Base-by-base conservation (phyloP, 2,888 invertebrate genomes). In the Anticlea derivata region DNA sequence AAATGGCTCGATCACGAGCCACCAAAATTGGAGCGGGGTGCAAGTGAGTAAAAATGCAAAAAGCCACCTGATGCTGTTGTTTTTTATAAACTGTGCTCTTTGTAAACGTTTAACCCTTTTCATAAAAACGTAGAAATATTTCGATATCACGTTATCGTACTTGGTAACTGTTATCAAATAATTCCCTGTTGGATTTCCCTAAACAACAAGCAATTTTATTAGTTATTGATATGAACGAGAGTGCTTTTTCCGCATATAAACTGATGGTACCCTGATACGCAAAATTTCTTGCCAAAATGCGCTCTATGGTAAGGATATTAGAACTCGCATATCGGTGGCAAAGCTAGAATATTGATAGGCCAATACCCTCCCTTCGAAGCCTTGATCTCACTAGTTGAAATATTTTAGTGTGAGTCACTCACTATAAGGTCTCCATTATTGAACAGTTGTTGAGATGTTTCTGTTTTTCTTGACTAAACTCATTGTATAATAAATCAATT, bases 311-410 rank as follows among this genome's bases (percentile, higher is more conserved):
- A 1, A 6, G 1, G 0, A 7, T 17, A 44, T 52, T 52, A 38
- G 37, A 50, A 13, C 31, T 45, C 23, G 5, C 29, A 52, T 43
- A 33, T 34, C 43, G 24, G 7, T 50, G 33, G 7, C n/a, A 8
- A 26, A 20, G 31, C 27, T 56, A 33, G 33, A 47, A 49, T 56
- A 67, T 65, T 65, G 70, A 69, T 75, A 80, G 81, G 80, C 73
- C 78, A 77, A 75, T 75, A 73, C 68, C 79, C 78, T 69, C 68
- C 70, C 63, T 67, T 64, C 46, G 66, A 71, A 75, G 63, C 78
- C 80, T 80, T 80, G 79, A 79, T 78, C 74, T 79, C 66, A 50
- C 63, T 65, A 59, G 64, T 68, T 63, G 59, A 65, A 68, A 70
- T 70, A 75, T 72, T 71, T 71, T 48, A 65, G 67, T 74, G 73